Conservation (phyloP, 2,113 vertebrate species). For the Petaurus breviceps region DNA sequence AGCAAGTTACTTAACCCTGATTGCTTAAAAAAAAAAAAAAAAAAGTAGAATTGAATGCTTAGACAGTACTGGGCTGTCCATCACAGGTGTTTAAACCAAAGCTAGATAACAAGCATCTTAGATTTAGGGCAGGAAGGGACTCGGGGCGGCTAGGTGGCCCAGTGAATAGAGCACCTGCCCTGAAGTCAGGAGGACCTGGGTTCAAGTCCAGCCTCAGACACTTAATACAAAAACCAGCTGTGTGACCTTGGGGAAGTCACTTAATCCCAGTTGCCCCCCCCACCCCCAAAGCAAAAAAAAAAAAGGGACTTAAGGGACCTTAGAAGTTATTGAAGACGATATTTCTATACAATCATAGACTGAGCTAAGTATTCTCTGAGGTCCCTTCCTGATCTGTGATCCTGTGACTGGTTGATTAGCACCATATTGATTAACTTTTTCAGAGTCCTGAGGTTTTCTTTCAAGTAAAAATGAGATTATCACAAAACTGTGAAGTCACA, state of each 20-base stretch:
- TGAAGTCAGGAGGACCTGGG: too few species aligned
- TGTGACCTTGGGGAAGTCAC: too few species aligned
- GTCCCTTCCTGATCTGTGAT: background rate
- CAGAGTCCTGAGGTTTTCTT: constrained; percentile 45
- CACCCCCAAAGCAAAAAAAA: too few species aligned
- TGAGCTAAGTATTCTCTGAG: background rate
- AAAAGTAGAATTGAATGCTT: background rate
- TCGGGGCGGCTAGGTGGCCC: too few species aligned
- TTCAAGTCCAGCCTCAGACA: too few species aligned
- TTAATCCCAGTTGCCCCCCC: too few species aligned
- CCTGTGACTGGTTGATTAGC: constrained; percentile 6
- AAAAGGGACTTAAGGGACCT: background rate
- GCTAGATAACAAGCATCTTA: background rate
- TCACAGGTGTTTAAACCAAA: background rate
- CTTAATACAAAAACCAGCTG: too few species aligned
- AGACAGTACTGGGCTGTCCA: background rate
- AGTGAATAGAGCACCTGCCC: too few species aligned
- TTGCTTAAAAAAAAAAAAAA: too few species aligned
- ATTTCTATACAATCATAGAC: background rate
- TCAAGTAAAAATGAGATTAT: constrained; percentile 45
- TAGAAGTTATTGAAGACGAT: background rate
- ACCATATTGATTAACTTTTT: constrained; percentile 26
- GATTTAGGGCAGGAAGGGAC: background rate
- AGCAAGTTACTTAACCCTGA: too few species aligned
- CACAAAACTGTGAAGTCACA: constrained; percentile 1